Percentiles rank a stretch among this genome's conserved stretches.
Conservation (phyloP, 2,797 vertebrate genomes). For the Smutsia gigantea region DNA sequence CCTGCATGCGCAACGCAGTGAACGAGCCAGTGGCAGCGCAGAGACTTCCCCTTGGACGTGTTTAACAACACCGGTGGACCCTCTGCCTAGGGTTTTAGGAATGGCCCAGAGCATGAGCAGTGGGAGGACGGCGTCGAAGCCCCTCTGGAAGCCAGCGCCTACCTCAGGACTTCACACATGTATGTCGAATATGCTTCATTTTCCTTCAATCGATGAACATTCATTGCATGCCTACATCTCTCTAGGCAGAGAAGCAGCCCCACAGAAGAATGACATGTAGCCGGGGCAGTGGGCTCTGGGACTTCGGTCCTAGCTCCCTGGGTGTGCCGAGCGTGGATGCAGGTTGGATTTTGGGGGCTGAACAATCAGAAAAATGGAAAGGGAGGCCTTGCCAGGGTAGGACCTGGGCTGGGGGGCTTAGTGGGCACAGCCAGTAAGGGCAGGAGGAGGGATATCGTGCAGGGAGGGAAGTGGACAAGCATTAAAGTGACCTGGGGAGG, state of each 20-base stretch:
- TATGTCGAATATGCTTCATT: neutral
- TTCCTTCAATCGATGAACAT: neutral
- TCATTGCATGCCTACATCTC: neutral
- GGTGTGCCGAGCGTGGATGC: neutral
- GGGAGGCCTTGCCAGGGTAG: neutral
- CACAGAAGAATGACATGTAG: neutral
- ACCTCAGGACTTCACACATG: neutral
- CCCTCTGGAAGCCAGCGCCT: neutral
- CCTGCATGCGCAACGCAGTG: neutral
- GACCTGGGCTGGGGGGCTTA: neutral
- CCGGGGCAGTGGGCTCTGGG: neutral
- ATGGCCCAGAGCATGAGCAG: accelerated
- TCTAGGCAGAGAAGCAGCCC: neutral
- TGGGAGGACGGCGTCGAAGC: neutral
- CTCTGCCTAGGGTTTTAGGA: neutral
- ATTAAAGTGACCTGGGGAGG: neutral
- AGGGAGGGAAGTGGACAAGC: neutral
- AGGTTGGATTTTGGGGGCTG: neutral
- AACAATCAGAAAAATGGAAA: neutral
- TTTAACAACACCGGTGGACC: neutral
- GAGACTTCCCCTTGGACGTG: neutral
- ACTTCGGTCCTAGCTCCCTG: neutral
- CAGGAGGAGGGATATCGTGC: neutral
- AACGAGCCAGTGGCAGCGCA: neutral
- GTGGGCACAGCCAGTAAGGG: accelerated